These are phyloP conservation scores for Lasius platythorax DNA, from an alignment of 2,888 invertebrate genomes.

Conservation along the genomic window DNA sequence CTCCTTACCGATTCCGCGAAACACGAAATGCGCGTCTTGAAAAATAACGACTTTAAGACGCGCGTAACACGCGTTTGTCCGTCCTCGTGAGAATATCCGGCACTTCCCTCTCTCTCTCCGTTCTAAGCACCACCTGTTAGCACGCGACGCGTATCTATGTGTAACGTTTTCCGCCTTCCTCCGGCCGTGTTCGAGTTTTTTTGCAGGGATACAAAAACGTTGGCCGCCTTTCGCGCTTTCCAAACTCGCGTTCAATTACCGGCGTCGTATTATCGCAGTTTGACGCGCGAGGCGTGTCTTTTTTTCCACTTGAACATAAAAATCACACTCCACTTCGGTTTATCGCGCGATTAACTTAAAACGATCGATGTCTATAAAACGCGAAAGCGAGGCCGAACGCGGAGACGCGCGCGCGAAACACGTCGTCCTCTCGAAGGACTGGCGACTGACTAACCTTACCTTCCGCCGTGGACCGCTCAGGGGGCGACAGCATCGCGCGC, in stretches of 20 bases:
- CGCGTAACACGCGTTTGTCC: too few species aligned
- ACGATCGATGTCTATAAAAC: constrained; percentile 37
- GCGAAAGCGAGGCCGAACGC: constrained; percentile 34
- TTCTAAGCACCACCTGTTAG: constrained; percentile 14
- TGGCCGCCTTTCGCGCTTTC: constrained; percentile 48
- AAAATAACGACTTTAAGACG: too few species aligned
- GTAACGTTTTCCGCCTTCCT: not conserved
- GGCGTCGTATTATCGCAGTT: constrained; percentile 68
- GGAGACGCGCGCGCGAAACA: constrained; percentile 63
- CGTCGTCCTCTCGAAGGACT: constrained; percentile 77
- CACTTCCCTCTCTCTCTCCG: not conserved
- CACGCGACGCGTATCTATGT: constrained; percentile 4
- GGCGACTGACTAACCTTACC: constrained; percentile 82
- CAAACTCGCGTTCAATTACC: constrained; percentile 80
- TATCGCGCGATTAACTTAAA: constrained; percentile 49
- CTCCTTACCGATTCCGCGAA: too few species aligned
- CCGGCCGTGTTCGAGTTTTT: not conserved
- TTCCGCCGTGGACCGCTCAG: constrained; percentile 79
- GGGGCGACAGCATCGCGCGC: constrained; percentile 79
- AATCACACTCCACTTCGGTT: constrained; percentile 15
- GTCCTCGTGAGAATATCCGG: not conserved
- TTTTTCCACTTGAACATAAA: not conserved
- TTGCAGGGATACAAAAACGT: not conserved
- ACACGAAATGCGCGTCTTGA: too few species aligned
- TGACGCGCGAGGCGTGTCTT: not conserved